Evolutionary conservation across 1,140 invertebrate genomes (phyloP), one percentile per base, ranked within the genome.

Genomic region (Cherax quadricarinatus): DNA sequence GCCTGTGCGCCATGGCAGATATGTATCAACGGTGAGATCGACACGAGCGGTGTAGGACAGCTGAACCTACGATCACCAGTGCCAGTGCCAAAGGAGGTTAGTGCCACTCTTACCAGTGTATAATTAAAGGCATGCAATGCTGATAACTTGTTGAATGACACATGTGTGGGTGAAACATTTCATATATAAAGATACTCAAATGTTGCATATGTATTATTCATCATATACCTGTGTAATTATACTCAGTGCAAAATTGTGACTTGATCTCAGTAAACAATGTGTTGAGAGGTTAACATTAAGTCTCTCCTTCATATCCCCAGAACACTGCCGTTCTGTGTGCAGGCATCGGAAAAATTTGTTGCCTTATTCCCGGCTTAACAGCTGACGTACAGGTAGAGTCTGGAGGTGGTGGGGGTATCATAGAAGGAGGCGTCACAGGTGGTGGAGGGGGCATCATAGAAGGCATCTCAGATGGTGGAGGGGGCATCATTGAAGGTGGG

Each of bases 291-390:
- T 18, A 0, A 4, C n/a, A 51, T 7, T 10, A 14, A 81, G 9
- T 81, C n/a, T 53, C 10, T 18, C 16, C 60, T 85, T 70, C 60
- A 18, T 84, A 3, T 30, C n/a, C 21, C 4, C 83, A 85, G 83
- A 48, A 24, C 30, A 66, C 60, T 9, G 60, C 18, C 14, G 24
- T 30, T 49, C 60, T n/a, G 60, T 85, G 83, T 49, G 60, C 18
- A n/a, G 16, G 60, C 48, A 66, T 85, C 7, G 83, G 83, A 12
- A 85, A 21, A 12, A 18, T 85, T 18, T 85, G 83, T 30, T 85
- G 83, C 30, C 30, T 14, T 41, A 4, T 57, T 49, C 83, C 83
- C 5, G 30, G 62, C 60, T 4, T 48, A 4, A n/a, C 12, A 9
- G 10, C 49, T 4, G 48, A 10, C 5, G 12, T 4, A 10, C 10